Evolutionary conservation across 2,888 invertebrate species (phyloP), one percentile per base, ranked within the genome.

Genomic region (Argyresthia goedartella): DNA sequence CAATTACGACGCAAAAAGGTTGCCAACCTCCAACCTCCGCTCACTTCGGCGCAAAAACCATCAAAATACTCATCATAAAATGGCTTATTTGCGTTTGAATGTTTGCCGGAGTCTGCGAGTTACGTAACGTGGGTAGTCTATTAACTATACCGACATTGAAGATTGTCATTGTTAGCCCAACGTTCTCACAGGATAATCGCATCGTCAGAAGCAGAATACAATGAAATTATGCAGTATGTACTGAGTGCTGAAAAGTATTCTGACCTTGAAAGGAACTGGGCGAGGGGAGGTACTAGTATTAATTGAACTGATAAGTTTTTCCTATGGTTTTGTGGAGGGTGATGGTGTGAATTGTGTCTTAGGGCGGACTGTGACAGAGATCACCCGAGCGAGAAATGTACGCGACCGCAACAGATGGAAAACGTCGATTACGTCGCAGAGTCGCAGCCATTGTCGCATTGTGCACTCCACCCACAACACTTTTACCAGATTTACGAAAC

Each of bases 321-420:
- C 9, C n/a, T 39, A n/a, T 39, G n/a, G 39, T 39, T 3, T 6
- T 11, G 8, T 8, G n/a, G 39, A 39, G 9, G 39, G 39, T 39
- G 39, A 39, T 39, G n/a, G 8, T n/a, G 39, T 39, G 39, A 39
- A 39, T 6, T 39, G 39, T 10, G 36, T 14, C 13, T 59, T 59
- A 15, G 43, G 33, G 25, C 33, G 62, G 58, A 57, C 58, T 63
- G 65, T 64, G 63, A 63, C 59, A 59, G 62, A 59, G 64, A 57
- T 69, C 80, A 81, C 66, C 81, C 66, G 63, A 77, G 76, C 84
- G 81, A 66, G 71, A 76, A 79, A 71, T 76, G 73, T 73, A 75
- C 64, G 79, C 73, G 71, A 80, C 81, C 84, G 79, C 80, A 78
- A 74, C 81, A 72, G 81, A 84, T 85, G 82, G 82, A 84, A 85